Percentiles rank a stretch among this genome's conserved stretches.
phyloP scores from a whole-genome alignment of 2,797 vertebrate species.

The Gila robusta region DNA sequence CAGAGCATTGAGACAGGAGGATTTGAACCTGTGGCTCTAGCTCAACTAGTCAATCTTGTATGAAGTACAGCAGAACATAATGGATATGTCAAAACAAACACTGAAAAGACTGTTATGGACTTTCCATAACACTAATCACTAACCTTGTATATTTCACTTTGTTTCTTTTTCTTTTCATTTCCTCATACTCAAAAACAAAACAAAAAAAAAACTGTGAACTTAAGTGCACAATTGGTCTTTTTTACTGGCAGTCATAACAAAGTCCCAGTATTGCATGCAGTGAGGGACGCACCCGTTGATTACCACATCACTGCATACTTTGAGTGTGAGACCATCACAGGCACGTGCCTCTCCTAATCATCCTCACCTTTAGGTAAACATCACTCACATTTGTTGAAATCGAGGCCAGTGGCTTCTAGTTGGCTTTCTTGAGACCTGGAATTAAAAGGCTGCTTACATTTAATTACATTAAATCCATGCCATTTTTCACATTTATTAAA shows the following conservation, averaged over 20 bases:
- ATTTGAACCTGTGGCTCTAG: conserved; percentile 45
- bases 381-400: conserved; percentile 1
- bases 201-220: not conserved
- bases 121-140: conserved; percentile 26
- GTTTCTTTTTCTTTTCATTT: not conserved
- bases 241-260: conserved; percentile 6
- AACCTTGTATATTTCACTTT: not conserved
- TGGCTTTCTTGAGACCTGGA: not conserved
- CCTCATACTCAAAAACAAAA: not conserved
- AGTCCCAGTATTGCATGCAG: not conserved
- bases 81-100: conserved; percentile 16
- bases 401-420: not conserved
- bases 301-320: conserved; percentile 28
- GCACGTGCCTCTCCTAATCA: conserved; percentile 16
- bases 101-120: not conserved
- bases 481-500: not conserved
- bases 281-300: conserved; percentile 29
- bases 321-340: conserved; percentile 14
- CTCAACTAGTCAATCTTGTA: conserved; percentile 54
- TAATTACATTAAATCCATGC: not conserved
- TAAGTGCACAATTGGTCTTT: not conserved
- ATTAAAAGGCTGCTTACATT: not conserved
- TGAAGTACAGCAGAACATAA: not conserved
- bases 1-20: conserved; percentile 33
- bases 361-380: conserved; percentile 9